Conservation (phyloP, 2,888 invertebrate genomes). For the Petrolisthes cinctipes region DNA sequence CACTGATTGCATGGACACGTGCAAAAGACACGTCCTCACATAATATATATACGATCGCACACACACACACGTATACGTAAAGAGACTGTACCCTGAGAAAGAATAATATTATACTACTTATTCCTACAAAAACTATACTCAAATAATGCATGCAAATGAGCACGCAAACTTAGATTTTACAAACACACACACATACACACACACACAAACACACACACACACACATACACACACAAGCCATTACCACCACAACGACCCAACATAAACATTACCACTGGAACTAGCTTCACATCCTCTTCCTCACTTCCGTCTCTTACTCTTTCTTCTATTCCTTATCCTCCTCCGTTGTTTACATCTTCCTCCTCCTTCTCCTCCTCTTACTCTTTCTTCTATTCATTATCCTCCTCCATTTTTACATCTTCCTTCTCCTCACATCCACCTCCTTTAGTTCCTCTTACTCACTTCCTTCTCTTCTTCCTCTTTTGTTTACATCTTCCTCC, state of each 20-base stretch:
- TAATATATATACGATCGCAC: too few species aligned
- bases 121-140: too few species aligned
- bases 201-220: too few species aligned
- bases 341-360: background rate
- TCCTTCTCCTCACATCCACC: background rate
- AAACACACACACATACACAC: too few species aligned
- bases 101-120: too few species aligned
- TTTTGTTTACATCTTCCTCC: background rate
- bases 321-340: background rate
- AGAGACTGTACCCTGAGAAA: too few species aligned
- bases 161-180: too few species aligned
- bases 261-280: too few species aligned
- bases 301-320: conserved; percentile 5
- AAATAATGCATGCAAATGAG: too few species aligned
- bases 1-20: too few species aligned
- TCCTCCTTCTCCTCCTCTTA: background rate
- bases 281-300: background rate
- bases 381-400: background rate
- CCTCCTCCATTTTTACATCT: background rate
- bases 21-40: too few species aligned
- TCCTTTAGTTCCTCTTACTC: background rate
- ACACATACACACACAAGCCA: background rate
- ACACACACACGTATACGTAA: too few species aligned
- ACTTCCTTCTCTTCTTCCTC: background rate
- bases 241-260: background rate